Conservation (phyloP, 2,888 invertebrate species). For the Hypomecis atomaria region DNA sequence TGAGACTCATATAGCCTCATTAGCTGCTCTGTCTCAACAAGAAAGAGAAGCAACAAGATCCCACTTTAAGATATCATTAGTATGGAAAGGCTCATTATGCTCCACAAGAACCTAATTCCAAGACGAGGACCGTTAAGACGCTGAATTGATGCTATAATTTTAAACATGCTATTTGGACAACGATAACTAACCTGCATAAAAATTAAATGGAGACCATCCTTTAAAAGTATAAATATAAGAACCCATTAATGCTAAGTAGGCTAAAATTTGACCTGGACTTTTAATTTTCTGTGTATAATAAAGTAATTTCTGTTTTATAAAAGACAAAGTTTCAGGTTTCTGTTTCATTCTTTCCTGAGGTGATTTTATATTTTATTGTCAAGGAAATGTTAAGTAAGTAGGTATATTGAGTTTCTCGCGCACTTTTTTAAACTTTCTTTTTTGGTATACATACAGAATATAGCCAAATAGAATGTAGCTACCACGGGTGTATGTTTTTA, state of each 20-base stretch:
- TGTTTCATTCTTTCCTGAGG: too few species aligned
- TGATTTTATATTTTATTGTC: too few species aligned
- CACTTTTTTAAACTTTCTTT: too few species aligned
- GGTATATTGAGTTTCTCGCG: too few species aligned
- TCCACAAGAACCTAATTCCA: slow-evolving; percentile 31
- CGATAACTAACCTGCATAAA: slow-evolving; percentile 31
- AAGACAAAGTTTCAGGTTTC: too few species aligned
- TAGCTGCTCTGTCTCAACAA: slow-evolving; percentile 2
- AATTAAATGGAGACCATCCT: slow-evolving; percentile 17
- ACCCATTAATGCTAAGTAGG: slow-evolving; percentile 19
- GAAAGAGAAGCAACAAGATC: slow-evolving; percentile 15
- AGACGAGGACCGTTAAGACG: slow-evolving; percentile 35
- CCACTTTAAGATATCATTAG: slow-evolving; percentile 27
- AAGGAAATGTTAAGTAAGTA: too few species aligned
- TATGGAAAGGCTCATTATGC: slow-evolving; percentile 30
- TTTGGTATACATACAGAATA: too few species aligned
- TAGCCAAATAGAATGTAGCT: too few species aligned
- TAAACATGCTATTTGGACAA: slow-evolving; percentile 33
- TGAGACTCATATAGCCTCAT: slow-evolving; percentile 7
- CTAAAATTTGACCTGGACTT: slow-evolving; percentile 3
- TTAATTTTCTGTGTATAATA: background rate
- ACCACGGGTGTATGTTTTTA: too few species aligned
- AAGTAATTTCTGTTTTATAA: background rate
- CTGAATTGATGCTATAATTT: slow-evolving; percentile 36
- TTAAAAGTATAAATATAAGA: slow-evolving; percentile 22